Percentiles rank a stretch among this genome's conserved stretches.
These are phyloP conservation scores for Drosophila yakuba DNA, from an alignment of 1,140 invertebrate genomes.

Conservation along the genomic window DNA sequence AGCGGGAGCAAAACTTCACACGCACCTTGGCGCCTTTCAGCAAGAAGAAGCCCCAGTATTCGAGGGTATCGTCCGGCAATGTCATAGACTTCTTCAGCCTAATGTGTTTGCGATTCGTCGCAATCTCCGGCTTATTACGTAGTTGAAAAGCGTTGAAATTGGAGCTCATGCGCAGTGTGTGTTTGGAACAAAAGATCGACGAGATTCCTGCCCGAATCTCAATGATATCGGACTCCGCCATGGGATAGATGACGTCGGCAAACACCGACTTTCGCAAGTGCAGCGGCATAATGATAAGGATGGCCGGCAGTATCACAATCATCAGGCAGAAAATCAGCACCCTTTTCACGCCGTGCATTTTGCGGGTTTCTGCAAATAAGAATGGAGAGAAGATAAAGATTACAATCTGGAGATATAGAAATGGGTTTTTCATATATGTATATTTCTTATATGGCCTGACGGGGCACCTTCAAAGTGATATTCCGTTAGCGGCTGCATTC, in stretches of 20 bases:
- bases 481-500: conserved; percentile 72
- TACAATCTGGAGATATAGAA: conserved; percentile 9
- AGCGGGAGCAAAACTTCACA: conserved; percentile 92
- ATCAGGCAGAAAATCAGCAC: conserved; percentile 90
- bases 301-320: conserved; percentile 89
- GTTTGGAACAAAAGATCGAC: conserved; percentile 91
- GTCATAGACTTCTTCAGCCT: conserved; percentile 92
- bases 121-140: conserved; percentile 88
- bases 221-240: conserved; percentile 92
- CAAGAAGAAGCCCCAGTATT: conserved; percentile 95
- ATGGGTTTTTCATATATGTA: not conserved
- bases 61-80: conserved; percentile 92
- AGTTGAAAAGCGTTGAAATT: conserved; percentile 93
- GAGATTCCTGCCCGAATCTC: conserved; percentile 92
- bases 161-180: conserved; percentile 90
- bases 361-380: conserved; percentile 87
- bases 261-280: conserved; percentile 90
- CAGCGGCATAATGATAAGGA: conserved; percentile 90
- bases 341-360: conserved; percentile 90
- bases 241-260: conserved; percentile 89
- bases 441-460: conserved; percentile 2
- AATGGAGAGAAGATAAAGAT: conserved; percentile 13
- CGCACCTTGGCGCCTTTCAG: conserved; percentile 90
- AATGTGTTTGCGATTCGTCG: conserved; percentile 90
- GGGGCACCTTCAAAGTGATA: conserved; percentile 76